phyloP scores from a whole-genome alignment of 2,797 vertebrate genomes.

The Discoglossus pictus region DNA sequence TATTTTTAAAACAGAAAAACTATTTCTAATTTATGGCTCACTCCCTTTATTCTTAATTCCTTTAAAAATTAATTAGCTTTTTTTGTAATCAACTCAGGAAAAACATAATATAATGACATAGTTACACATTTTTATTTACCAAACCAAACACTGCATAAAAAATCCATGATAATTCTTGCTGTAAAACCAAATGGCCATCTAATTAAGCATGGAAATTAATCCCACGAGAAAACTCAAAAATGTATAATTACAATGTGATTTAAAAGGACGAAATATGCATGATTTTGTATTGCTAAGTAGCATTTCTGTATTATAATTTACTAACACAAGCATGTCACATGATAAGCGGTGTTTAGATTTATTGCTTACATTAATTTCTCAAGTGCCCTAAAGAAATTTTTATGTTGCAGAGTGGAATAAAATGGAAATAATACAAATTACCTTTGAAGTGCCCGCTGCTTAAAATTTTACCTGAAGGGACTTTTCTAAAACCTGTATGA shows the following conservation, averaged over 20 bases:
- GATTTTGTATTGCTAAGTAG: conserved; percentile 9
- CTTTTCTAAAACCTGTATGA: conserved; percentile 21
- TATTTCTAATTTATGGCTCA: too few relatives aligned
- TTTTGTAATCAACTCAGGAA: too few relatives aligned
- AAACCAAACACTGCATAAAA: neutral
- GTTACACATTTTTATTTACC: too few relatives aligned
- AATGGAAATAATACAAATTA: conserved; percentile 11
- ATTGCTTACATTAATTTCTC: conserved; percentile 20
- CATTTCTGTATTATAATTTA: conserved; percentile 34
- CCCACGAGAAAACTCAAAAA: conserved; percentile 9
- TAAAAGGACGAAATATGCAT: conserved; percentile 20
- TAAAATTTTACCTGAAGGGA: conserved; percentile 31
- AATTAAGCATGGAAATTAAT: conserved; percentile 27
- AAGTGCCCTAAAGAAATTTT: conserved; percentile 30
- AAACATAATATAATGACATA: too few relatives aligned
- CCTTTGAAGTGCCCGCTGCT: neutral
- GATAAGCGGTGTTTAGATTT: conserved; percentile 16
- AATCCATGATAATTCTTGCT: neutral
- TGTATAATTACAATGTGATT: conserved; percentile 16
- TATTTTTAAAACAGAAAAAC: too few relatives aligned
- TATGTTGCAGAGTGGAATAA: conserved; percentile 1
- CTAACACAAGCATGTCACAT: conserved; percentile 14
- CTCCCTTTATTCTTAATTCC: too few relatives aligned
- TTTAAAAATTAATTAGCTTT: too few relatives aligned
- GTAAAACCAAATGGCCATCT: conserved; percentile 1